Conservation (phyloP, 1,140 invertebrate genomes). For the Trachymyrmex septentrionalis region DNA sequence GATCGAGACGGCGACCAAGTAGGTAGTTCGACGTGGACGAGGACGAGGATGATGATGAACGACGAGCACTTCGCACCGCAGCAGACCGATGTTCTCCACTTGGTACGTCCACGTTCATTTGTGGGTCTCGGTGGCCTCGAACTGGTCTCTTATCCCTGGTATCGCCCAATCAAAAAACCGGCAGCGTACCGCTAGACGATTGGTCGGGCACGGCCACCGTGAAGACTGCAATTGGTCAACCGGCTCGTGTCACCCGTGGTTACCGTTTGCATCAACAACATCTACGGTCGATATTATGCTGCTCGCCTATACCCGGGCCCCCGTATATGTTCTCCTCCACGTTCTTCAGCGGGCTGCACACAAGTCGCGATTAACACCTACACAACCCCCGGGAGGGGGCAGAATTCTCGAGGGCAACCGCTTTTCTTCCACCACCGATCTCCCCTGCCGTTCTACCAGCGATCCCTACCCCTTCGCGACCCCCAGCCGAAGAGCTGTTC, state of each 20-base stretch:
- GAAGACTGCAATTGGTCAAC: conserved; percentile 83
- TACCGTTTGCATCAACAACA: conserved; percentile 86
- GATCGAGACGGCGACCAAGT: conserved; percentile 13
- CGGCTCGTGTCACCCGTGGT: conserved; percentile 82
- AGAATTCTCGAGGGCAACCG: conserved; percentile 71
- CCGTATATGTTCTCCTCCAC: conserved; percentile 47
- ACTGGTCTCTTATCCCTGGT: conserved; percentile 85
- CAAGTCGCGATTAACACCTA: conserved; percentile 70
- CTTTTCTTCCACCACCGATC: conserved; percentile 58
- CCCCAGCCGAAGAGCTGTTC: conserved; percentile 8
- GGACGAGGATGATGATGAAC: conserved; percentile 25
- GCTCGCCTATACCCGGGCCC: conserved; percentile 60
- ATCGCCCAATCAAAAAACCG: conserved; percentile 86
- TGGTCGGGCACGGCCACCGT: conserved; percentile 84
- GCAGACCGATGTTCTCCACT: conserved; percentile 77
- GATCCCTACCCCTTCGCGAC: conserved; percentile 29
- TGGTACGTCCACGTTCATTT: conserved; percentile 81
- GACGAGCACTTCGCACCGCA: conserved; percentile 39
- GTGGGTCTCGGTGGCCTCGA: conserved; percentile 81
- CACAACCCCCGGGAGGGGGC: conserved; percentile 49
- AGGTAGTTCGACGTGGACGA: conserved; percentile 22
- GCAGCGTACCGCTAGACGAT: conserved; percentile 78
- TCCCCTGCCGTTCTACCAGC: not conserved
- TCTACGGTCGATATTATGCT: conserved; percentile 83
- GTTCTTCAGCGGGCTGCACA: conserved; percentile 34